Base-by-base conservation (phyloP, 1,140 invertebrate genomes). In the Chironomus striatipennis region DNA sequence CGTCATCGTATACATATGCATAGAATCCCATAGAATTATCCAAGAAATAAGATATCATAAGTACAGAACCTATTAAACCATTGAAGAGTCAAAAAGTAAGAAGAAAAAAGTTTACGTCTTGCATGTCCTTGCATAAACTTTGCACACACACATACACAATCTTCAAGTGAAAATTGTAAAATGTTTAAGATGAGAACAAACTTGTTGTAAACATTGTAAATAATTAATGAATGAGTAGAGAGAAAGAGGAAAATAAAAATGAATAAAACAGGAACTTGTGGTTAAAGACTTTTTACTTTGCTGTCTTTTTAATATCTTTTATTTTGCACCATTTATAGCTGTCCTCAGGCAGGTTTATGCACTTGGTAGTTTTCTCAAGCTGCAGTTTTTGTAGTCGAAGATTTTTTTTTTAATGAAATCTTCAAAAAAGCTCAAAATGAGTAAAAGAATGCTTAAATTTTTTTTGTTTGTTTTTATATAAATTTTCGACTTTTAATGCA, bases 1-100 rank as follows among this genome's bases (percentile, higher is more conserved):
- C 1, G 1, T 34, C 24, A 34, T 34, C n/a, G 24, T 34, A 34
- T 34, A 34, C 5, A 2, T 34, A 34, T n/a, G n/a, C n/a, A n/a
- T n/a, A n/a, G n/a, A n/a, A n/a, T n/a, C n/a, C n/a, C n/a, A n/a
- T 34, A 34, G 24, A 34, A 34, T 34, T n/a, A n/a, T n/a, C 1
- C 24, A 34, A 34, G 24, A 34, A 2, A 34, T 1, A 34, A 34
- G 24, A 34, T 34, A 34, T 20, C 17, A 70, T 9, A 18, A 70
- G 17, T 9, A 70, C n/a, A 57, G 47, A 70, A 34, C 65, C 65
- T 18, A 70, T 70, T 70, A 70, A 70, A 70, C 65, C 20, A 70
- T 70, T n/a, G 9, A 70, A 6, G 64, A 70, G 65, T 70, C 20
- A 21, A 18, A 70, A 17, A 10, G 17, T 20, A 20, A 18, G 20